Evolutionary conservation across 2,888 invertebrate genomes (phyloP).

Genomic region (Caradrina clavipalpis): DNA sequence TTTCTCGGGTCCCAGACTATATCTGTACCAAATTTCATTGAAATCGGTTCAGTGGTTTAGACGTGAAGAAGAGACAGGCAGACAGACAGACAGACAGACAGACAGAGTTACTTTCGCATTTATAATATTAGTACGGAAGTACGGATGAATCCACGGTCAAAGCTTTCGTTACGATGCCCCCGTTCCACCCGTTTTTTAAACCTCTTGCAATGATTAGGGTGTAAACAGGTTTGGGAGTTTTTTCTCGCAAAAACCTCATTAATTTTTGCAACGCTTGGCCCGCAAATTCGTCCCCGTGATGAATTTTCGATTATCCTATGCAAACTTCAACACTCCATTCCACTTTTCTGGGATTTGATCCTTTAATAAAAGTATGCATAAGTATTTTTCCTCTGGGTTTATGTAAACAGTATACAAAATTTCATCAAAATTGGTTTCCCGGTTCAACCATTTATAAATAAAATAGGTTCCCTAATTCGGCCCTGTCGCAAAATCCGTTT

Average conservation of each 20-base stretch:
- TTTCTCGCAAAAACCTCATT: background rate
- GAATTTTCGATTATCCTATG: slow-evolving; percentile 21
- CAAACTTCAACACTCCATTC: slow-evolving; percentile 15
- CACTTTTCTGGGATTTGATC: background rate
- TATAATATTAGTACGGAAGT: too few relatives aligned
- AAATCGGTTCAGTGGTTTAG: too few relatives aligned
- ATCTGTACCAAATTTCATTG: too few relatives aligned
- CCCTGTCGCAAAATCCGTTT: too few relatives aligned
- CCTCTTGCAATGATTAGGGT: background rate
- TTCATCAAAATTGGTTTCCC: background rate
- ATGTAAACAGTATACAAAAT: background rate
- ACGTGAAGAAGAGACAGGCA: too few relatives aligned
- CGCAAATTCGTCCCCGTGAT: background rate
- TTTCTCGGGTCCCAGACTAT: too few relatives aligned
- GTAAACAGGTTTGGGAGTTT: background rate
- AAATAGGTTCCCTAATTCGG: too few relatives aligned
- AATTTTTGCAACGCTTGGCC: slow-evolving; percentile 5
- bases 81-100: too few relatives aligned
- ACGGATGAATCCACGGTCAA: too few relatives aligned
- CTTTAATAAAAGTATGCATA: slow-evolving; percentile 23
- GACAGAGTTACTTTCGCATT: too few relatives aligned
- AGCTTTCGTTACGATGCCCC: too few relatives aligned
- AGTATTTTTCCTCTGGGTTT: slow-evolving; percentile 12
- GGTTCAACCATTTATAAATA: background rate
- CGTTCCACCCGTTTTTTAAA: background rate